phyloP scores from a whole-genome alignment of 2,797 vertebrate species.

The Synanceia verrucosa region DNA sequence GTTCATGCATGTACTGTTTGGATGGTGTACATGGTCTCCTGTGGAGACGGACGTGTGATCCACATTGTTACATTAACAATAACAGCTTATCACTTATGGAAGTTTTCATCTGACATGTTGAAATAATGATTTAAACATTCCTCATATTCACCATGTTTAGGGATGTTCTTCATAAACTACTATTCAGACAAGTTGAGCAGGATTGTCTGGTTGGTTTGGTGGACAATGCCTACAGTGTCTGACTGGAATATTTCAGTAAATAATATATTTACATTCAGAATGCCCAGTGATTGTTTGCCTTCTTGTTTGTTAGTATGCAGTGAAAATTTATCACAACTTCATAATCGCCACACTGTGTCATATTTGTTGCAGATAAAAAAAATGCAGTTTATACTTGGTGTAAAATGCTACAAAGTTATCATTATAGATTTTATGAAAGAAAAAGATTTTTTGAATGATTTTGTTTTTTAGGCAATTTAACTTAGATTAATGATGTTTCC shows the following conservation, averaged over 20 bases:
- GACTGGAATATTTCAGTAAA: background rate
- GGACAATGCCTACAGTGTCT: constrained; percentile 1
- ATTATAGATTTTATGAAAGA: background rate
- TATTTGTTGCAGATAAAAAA: background rate
- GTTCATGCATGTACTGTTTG: constrained; percentile 49
- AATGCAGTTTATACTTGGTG: background rate
- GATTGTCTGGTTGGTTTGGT: background rate
- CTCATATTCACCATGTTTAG: background rate
- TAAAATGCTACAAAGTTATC: background rate
- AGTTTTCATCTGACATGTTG: constrained; percentile 3
- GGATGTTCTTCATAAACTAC: background rate
- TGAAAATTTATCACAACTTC: no score
- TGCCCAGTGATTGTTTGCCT: background rate
- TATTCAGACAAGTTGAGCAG: constrained; percentile 5
- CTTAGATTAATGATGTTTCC: background rate
- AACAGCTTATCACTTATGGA: constrained; percentile 53
- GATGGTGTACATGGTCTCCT: constrained; percentile 53
- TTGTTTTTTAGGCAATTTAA: no score
- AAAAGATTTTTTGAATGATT: no score
- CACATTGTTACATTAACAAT: constrained; percentile 55
- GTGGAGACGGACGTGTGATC: constrained; percentile 45
- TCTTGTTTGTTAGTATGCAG: no score
- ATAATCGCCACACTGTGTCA: background rate
- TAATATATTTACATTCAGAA: background rate
- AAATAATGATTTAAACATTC: background rate